phyloP scores from a whole-genome alignment of 2,797 vertebrate genomes.

The Lophura swinhoii region DNA sequence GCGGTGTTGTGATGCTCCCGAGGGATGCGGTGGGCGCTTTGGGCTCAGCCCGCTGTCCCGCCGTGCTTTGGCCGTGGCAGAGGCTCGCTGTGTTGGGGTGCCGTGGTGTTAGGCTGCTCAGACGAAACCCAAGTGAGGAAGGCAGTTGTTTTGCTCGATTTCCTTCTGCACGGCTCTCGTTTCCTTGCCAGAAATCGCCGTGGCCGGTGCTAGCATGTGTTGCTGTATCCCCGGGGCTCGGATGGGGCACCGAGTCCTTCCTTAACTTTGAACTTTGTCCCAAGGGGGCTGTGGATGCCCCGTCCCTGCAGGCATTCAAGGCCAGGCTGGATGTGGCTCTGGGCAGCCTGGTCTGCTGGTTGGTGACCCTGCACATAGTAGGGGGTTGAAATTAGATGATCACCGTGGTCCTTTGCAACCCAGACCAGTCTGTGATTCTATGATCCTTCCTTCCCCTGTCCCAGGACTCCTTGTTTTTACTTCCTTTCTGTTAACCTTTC shows the following conservation, averaged over 20 bases:
- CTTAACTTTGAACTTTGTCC: not conserved
- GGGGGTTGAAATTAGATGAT: too few relatives aligned
- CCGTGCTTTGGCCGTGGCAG: fast-evolving
- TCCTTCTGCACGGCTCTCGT: not conserved
- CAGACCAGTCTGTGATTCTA: too few relatives aligned
- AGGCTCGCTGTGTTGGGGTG: not conserved
- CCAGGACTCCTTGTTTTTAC: not conserved
- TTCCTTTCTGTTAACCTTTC: not conserved
- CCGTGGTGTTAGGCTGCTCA: fast-evolving
- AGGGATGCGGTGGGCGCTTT: too few relatives aligned
- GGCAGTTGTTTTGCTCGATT: not conserved
- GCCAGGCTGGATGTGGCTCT: too few relatives aligned
- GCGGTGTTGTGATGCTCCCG: too few relatives aligned
- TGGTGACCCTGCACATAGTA: too few relatives aligned
- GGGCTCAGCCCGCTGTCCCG: not conserved
- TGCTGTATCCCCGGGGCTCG: not conserved
- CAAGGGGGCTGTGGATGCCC: too few relatives aligned
- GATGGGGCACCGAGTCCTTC: not conserved
- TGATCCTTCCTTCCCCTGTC: not conserved
- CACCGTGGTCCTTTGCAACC: too few relatives aligned
- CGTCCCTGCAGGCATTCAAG: too few relatives aligned
- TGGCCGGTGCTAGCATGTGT: not conserved
- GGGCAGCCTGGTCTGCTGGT: too few relatives aligned
- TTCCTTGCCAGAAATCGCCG: fast-evolving
- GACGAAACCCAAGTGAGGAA: not conserved